Percentiles rank a stretch among this genome's conserved stretches.
Conservation (phyloP, 2,797 vertebrate species). For the Leontopithecus rosalia region DNA sequence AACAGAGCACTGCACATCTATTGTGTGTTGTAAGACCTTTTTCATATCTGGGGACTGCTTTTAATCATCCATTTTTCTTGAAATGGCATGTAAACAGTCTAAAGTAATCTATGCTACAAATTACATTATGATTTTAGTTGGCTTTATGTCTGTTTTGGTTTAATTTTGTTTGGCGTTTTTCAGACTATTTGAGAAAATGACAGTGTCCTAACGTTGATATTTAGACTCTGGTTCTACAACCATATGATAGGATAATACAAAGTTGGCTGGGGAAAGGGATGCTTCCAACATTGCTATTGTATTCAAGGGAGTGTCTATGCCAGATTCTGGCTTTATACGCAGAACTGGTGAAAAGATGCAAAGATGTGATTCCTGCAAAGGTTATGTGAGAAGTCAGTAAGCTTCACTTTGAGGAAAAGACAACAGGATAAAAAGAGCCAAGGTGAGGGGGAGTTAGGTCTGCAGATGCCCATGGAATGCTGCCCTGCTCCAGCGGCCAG, state of each 20-base stretch:
- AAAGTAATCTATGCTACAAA: neutral
- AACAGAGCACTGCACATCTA: neutral
- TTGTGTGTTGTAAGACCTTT: neutral
- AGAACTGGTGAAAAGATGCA: neutral
- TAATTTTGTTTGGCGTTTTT: slow-evolving; percentile 22
- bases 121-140: neutral
- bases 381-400: neutral
- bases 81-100: neutral
- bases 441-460: neutral
- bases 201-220: neutral
- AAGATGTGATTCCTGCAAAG: neutral
- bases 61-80: neutral
- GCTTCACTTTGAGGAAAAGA: neutral
- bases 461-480: neutral
- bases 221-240: neutral
- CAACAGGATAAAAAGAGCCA: neutral
- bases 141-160: slow-evolving; percentile 9
- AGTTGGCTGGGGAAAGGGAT: neutral
- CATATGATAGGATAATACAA: neutral
- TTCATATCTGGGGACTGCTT: neutral
- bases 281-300: neutral
- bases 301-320: neutral
- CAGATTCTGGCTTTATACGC: neutral
- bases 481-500: neutral
- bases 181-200: neutral